A percentile compares a stretch with the other conserved stretches of the same genome.
These are phyloP conservation scores for Sitta carolinensis DNA, from an alignment of 2,797 vertebrate genomes.

Conservation along the genomic window DNA sequence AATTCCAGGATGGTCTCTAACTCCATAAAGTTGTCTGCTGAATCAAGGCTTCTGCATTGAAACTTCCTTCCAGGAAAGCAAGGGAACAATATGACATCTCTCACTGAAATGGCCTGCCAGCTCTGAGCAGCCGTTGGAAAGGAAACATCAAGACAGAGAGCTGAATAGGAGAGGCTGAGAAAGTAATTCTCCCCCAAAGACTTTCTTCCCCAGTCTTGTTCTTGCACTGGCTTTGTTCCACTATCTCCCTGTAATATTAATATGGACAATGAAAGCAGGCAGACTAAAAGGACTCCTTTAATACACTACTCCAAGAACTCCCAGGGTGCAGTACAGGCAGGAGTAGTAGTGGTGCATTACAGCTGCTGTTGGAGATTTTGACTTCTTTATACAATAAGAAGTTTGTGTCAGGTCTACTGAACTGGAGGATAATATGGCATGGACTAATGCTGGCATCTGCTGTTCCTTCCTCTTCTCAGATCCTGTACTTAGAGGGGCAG, in stretches of 20 bases:
- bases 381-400: background rate
- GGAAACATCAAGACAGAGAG: background rate
- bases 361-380: background rate
- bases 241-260: background rate
- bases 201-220: background rate
- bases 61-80: background rate
- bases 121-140: background rate
- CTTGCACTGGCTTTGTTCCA: background rate
- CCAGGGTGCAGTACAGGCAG: background rate
- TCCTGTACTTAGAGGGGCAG: fast-evolving
- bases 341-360: background rate
- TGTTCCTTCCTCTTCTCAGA: background rate
- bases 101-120: slow-evolving; percentile 2
- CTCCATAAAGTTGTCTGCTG: slow-evolving; percentile 25
- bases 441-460: background rate
- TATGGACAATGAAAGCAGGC: background rate
- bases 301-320: background rate
- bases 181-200: background rate
- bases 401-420: background rate
- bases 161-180: background rate
- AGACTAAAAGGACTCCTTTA: background rate
- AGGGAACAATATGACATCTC: background rate
- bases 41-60: slow-evolving; percentile 28
- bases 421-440: background rate
- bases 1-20: background rate